A percentile compares a stretch with the other conserved stretches of the same genome.
Conservation (phyloP, 1,140 invertebrate species). For the Lucilia cuprina region DNA sequence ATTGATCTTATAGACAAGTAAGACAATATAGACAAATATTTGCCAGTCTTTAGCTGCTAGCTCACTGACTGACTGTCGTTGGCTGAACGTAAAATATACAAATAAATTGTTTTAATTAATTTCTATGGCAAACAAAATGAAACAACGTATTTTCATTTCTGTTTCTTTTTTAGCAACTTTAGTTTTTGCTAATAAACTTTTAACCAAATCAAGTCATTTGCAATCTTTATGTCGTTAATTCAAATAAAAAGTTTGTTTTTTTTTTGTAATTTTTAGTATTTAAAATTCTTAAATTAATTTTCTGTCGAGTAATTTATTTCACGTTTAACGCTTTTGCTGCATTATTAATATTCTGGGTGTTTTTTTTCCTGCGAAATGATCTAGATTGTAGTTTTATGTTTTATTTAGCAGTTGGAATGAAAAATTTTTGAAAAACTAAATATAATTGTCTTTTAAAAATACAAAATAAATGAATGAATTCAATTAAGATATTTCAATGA, state of each 20-base stretch:
- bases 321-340: not conserved
- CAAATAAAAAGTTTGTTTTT: not conserved
- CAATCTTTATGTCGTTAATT: not conserved
- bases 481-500: not conserved
- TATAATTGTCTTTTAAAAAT: not conserved
- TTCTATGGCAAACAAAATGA: not conserved
- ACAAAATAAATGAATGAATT: not conserved
- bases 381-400: not conserved
- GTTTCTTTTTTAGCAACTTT: not conserved
- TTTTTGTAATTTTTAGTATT: too few relatives aligned
- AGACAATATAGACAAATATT: too few relatives aligned
- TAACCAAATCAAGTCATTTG: slow-evolving; percentile 17
- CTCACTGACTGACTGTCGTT: not conserved
- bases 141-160: not conserved
- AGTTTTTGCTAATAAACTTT: not conserved
- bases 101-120: not conserved
- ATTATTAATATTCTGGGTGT: not conserved
- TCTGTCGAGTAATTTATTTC: not conserved
- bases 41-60: too few relatives aligned
- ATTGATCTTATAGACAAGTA: not conserved
- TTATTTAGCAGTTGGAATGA: not conserved
- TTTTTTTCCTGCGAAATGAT: not conserved
- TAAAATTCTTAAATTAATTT: not conserved
- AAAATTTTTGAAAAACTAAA: not conserved
- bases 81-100: not conserved